Evolutionary conservation across 2,797 vertebrate species (phyloP).

Genomic region (Pogonophryne albipinna): DNA sequence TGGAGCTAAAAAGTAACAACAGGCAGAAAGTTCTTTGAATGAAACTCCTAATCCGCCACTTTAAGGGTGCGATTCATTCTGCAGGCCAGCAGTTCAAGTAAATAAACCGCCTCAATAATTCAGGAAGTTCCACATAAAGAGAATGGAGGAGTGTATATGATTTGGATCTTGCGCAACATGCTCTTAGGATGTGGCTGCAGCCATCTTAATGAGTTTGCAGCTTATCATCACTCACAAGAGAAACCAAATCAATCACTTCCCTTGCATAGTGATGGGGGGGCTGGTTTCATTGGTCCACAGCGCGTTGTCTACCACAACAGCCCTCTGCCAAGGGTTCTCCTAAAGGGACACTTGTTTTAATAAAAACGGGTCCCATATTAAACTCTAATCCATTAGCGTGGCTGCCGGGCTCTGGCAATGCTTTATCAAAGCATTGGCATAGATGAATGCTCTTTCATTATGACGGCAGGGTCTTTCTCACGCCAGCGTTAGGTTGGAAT

Average conservation of each 20-base stretch:
- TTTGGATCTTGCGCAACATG: conserved; percentile 69
- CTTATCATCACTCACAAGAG: conserved; percentile 81
- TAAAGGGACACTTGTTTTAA: conserved; percentile 82
- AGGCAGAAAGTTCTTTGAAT: conserved; percentile 29
- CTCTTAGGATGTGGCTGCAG: conserved; percentile 69
- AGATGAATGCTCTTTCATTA: conserved; percentile 82
- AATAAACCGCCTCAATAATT: conserved; percentile 66
- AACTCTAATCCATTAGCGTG: conserved; percentile 84
- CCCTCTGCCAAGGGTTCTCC: conserved; percentile 77
- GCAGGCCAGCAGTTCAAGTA: conserved; percentile 39
- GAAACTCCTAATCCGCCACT: conserved; percentile 41
- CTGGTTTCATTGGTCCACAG: conserved; percentile 49
- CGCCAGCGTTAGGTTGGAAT: conserved; percentile 55
- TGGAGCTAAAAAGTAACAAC: conserved; percentile 32
- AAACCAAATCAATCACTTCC: conserved; percentile 83
- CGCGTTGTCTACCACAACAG: conserved; percentile 74
- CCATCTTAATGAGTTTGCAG: conserved; percentile 82
- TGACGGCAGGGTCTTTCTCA: conserved; percentile 52
- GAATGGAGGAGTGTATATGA: conserved; percentile 60
- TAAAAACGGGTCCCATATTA: conserved; percentile 77
- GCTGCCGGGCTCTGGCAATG: conserved; percentile 62
- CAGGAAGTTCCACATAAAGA: conserved; percentile 59
- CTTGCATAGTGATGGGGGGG: conserved; percentile 51
- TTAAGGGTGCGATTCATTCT: conserved; percentile 25
- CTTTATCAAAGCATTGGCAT: conserved; percentile 78